Percentiles rank a stretch among this genome's conserved stretches.
Evolutionary conservation across 2,113 vertebrate genomes (phyloP).

Genomic region (cat (Felis catus)): DNA sequence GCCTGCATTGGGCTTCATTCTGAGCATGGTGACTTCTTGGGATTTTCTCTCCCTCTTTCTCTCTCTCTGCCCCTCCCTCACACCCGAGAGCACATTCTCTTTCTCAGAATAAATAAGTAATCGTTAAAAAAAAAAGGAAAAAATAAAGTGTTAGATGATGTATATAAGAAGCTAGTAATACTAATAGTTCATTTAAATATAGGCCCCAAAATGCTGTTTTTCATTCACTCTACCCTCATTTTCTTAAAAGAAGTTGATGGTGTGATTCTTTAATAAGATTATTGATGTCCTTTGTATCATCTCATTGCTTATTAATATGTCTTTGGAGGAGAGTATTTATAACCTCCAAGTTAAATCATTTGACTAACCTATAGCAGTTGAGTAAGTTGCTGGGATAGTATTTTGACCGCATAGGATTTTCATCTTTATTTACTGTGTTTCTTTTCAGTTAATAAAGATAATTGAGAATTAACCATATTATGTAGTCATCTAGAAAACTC

Average conservation of each 20-base stretch:
- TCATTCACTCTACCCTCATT: neutral
- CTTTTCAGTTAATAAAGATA: conserved; percentile 18
- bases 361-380: neutral
- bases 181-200: conserved; percentile 20
- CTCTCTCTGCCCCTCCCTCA: too few species aligned
- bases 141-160: neutral
- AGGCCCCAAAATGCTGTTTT: neutral
- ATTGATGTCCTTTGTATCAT: neutral
- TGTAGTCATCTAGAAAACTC: conserved; percentile 33
- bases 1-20: too few species aligned
- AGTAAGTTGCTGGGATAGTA: neutral
- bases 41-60: too few species aligned
- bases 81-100: too few species aligned
- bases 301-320: neutral
- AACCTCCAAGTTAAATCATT: neutral
- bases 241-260: neutral
- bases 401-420: neutral
- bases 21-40: too few species aligned
- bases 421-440: neutral
- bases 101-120: too few species aligned
- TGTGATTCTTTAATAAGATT: conserved; percentile 1
- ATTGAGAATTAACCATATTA: neutral
- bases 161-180: neutral
- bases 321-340: neutral
- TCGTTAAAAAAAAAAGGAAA: too few species aligned